Evolutionary conservation across 2,888 invertebrate genomes (phyloP), one percentile per base, ranked within the genome.

Genomic region (Drosophila quinaria): DNA sequence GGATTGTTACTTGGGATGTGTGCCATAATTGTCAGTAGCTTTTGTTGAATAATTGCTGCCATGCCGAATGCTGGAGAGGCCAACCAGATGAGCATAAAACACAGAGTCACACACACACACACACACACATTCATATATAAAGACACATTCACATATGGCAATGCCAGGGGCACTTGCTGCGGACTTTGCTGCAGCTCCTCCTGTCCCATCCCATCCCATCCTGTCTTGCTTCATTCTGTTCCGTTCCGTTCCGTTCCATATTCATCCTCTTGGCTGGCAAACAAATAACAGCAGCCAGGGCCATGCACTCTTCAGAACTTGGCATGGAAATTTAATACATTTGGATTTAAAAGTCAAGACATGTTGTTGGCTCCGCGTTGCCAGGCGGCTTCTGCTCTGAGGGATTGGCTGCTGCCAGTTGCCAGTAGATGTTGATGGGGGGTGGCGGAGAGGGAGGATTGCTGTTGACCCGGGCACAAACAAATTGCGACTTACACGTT

Each of bases 31-130:
- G 86, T 87, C 89, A 84, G 87, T 80, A 84, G 87, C 87, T 84
- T 86, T 87, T 88, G 86, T 87, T 87, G 87, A 86, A 88, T 87
- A 87, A 87, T 87, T 87, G 86, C 88, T 86, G 89, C 76, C 80
- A 82, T 76, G 79, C 87, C 86, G 85, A 86, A 86, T 83, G 87
- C 76, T 74, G 73, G 56, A 66, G 81, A 74, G 42, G 58, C 65
- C 62, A 70, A 49, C 79, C 82, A 77, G 76, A 76, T 77, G 76
- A 76, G 76, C 74, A 70, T 54, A 58, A n/a, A 52, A 59, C 65
- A 71, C 60, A 71, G 51, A 69, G 25, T 29, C 41, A 46, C 35
- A 46, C 6, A 61, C 31, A 37, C 9, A 58, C 13, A 42, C 22
- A 59, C 31, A 42, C 31, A 41, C 10, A 19, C 8, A 37, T 1